Percentiles rank a stretch among this genome's conserved stretches.
phyloP scores from a whole-genome alignment of 1,140 invertebrate species.

The Drosophila lacteicornis region DNA sequence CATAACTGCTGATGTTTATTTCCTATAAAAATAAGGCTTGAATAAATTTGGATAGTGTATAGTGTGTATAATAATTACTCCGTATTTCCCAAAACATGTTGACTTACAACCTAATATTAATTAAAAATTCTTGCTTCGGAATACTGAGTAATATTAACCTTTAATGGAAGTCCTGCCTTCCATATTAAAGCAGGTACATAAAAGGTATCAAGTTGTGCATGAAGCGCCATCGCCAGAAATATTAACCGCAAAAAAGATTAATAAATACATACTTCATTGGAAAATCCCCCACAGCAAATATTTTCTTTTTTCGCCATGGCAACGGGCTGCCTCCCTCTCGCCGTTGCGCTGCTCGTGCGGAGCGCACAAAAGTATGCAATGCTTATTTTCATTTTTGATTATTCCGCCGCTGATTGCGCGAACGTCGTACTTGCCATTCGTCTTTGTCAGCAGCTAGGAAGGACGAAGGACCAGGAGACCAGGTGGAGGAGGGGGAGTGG shows the following conservation, averaged over 20 bases:
- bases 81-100: neutral
- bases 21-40: too few relatives aligned
- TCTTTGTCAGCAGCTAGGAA: conserved; percentile 50
- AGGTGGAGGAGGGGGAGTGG: neutral
- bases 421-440: conserved; percentile 51
- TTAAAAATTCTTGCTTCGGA: conserved; percentile 3
- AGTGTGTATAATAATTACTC: neutral
- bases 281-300: conserved; percentile 10
- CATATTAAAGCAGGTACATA: conserved; percentile 1
- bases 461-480: conserved; percentile 3
- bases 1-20: too few relatives aligned
- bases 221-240: conserved; percentile 12
- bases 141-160: conserved; percentile 1
- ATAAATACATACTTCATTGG: conserved; percentile 30
- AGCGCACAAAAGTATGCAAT: conserved; percentile 55
- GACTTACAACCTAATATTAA: conserved; percentile 2
- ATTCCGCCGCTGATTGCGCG: conserved; percentile 43
- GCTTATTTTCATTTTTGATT: conserved; percentile 65
- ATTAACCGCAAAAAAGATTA: conserved; percentile 35
- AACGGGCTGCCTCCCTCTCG: conserved; percentile 2
- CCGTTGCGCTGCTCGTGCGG: neutral
- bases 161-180: conserved; percentile 5
- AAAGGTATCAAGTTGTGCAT: conserved; percentile 5
- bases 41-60: neutral
- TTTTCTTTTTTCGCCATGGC: conserved; percentile 9